Base-by-base conservation (phyloP, 2,888 invertebrate genomes). In the Linnaemya tessellans region DNA sequence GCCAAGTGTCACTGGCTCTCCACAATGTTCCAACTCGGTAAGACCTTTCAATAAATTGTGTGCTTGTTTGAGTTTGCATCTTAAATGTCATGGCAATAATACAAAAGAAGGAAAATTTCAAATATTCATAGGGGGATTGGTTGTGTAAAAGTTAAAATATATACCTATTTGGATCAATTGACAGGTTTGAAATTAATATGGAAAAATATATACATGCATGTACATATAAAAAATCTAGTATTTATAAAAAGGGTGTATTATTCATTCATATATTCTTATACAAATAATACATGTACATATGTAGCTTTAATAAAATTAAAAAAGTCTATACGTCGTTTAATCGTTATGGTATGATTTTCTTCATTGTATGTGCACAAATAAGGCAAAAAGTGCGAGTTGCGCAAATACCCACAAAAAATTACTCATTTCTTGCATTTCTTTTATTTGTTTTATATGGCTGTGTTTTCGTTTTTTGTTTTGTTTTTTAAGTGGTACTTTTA, bases 1-100 rank as follows among this genome's bases (percentile, higher is more conserved):
- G 89, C 95, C 95, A 89, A 95, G 95, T 93, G 94, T 94, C 89
- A 94, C 94, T 92, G 95, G 94, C 93, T 95, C 95, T 86, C 94
- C 90, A 87, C 90, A 90, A 88, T 91, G 92, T 79, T 92, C 92
- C 89, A 92, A 91, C 90, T 92, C 92, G 91, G 92, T 92, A 89
- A 92, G 91, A 87, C 71, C 77, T 82, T 75, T 75, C 68, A 68
- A 64, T 68, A 74, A 51, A 43, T 41, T 77, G 5, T 67, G n/a
- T 56, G 18, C 54, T 43, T 65, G 15, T 73, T 43, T 49, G 46
- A 1, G 20, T 73, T 56, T 80, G 49, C 49, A 67, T 68, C 56
- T 67, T 74, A 84, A 84, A 77, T 86, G 86, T 83, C 80, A 84
- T 80, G 67, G 78, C 54, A 70, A 80, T n/a, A 58, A 38, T 22